A percentile compares a stretch with the other conserved stretches of the same genome.
These are phyloP conservation scores for Casuarius casuarius DNA, from an alignment of 2,113 vertebrate species.

Conservation along the genomic window DNA sequence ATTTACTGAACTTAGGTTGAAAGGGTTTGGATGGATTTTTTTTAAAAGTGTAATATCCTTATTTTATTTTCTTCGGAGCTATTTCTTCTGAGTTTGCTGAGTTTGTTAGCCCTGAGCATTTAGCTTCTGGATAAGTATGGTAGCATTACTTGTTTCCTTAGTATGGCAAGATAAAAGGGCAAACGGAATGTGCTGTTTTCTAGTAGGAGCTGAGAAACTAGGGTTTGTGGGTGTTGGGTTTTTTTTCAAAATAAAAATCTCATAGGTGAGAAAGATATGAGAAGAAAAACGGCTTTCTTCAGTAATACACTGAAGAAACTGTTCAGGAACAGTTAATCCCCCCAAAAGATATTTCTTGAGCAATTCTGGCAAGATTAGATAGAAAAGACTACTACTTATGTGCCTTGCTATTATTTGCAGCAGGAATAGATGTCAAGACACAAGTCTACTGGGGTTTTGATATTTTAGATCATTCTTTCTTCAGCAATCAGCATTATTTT, in stretches of 20 bases:
- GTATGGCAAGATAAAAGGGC: not conserved
- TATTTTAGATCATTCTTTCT: not conserved
- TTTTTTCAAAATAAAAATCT: not conserved
- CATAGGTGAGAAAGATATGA: not conserved
- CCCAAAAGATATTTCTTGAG: not conserved
- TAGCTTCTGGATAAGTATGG: not conserved
- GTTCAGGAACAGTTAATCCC: slow-evolving; percentile 63
- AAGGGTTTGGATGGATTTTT: not conserved
- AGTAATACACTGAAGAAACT: not conserved
- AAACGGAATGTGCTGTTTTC: not conserved
- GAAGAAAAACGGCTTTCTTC: not conserved
- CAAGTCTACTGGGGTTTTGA: not conserved
- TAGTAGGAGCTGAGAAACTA: not conserved
- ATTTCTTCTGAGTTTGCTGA: not conserved
- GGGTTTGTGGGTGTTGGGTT: not conserved
- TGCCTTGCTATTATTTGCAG: not conserved
- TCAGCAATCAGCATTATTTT: not conserved
- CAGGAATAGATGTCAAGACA: not conserved
- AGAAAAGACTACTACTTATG: slow-evolving; percentile 2
- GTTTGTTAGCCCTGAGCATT: not conserved
- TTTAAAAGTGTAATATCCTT: not conserved
- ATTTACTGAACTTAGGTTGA: not conserved
- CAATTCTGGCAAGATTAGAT: slow-evolving; percentile 21
- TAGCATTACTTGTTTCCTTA: not conserved
- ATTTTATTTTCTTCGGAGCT: not conserved